Conservation (phyloP, 2,888 invertebrate genomes). For the Dicroscelio sp. region DNA sequence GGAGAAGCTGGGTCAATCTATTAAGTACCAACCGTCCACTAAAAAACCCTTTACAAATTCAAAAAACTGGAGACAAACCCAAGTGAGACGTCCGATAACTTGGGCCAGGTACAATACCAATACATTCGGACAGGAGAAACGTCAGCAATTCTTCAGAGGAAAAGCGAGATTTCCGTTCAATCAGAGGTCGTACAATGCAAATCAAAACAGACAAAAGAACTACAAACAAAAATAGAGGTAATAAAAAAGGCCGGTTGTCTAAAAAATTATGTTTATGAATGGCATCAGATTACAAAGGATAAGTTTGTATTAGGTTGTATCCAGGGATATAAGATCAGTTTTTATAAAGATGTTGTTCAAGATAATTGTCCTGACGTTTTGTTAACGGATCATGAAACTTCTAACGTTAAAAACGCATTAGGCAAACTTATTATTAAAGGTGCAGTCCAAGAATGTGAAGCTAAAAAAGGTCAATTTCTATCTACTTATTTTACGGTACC, state of each 20-base stretch:
- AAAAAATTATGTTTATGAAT: no score
- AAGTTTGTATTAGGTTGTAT: conserved; percentile 6
- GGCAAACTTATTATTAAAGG: neutral
- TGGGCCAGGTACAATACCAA: neutral
- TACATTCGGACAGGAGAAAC: conserved; percentile 86
- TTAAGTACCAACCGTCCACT: conserved; percentile 3
- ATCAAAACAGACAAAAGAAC: neutral
- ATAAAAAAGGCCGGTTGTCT: no score
- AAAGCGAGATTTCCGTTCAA: neutral
- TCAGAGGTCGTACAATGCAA: neutral
- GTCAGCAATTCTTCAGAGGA: neutral
- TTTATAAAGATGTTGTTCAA: no score
- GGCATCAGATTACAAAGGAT: no score
- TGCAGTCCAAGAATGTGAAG: conserved; percentile 8
- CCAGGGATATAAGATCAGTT: neutral
- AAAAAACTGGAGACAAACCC: neutral
- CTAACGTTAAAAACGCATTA: neutral
- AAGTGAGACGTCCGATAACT: neutral
- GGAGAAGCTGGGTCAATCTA: neutral
- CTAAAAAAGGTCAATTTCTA: neutral
- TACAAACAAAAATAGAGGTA: no score
- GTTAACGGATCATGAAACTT: no score
- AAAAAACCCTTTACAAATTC: neutral
- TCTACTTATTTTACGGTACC: conserved; percentile 28
- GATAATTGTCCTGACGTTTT: no score